phyloP scores from a whole-genome alignment of 2,797 vertebrate species.

The Aplochiton taeniatus region DNA sequence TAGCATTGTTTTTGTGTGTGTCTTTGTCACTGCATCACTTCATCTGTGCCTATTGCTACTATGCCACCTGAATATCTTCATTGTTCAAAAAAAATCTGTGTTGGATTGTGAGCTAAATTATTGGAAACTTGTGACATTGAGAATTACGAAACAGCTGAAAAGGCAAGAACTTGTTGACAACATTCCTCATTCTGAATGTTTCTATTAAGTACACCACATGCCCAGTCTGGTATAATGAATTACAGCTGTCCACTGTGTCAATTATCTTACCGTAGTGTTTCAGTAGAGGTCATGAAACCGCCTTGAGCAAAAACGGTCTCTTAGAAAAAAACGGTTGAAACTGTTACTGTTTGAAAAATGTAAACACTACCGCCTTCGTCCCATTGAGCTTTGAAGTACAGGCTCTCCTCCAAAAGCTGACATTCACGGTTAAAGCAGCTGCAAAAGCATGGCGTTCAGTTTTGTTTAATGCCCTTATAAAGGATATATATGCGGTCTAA shows the following conservation, averaged over 20 bases:
- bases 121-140: constrained; percentile 62
- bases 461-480: constrained; percentile 41
- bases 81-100: constrained; percentile 44
- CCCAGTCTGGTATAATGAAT: constrained; percentile 44
- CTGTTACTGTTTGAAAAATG: constrained; percentile 34
- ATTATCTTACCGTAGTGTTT: constrained; percentile 40
- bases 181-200: constrained; percentile 44
- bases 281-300: constrained; percentile 25
- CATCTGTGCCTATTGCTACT: constrained; percentile 33
- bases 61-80: constrained; percentile 60
- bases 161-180: constrained; percentile 54
- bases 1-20: constrained; percentile 46
- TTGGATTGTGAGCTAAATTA: constrained; percentile 26
- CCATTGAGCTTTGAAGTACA: constrained; percentile 18
- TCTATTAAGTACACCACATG: constrained; percentile 50
- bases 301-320: not conserved
- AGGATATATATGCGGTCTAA: constrained; percentile 21
- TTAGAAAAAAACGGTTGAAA: constrained; percentile 18
- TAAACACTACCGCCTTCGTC: constrained; percentile 6
- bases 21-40: constrained; percentile 7
- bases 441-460: constrained; percentile 40
- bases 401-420: constrained; percentile 31
- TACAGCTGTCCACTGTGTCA: constrained; percentile 42
- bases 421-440: constrained; percentile 25
- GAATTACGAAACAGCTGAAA: constrained; percentile 51